phyloP scores from a whole-genome alignment of 1,140 invertebrate species.

The Orius laevigatus region DNA sequence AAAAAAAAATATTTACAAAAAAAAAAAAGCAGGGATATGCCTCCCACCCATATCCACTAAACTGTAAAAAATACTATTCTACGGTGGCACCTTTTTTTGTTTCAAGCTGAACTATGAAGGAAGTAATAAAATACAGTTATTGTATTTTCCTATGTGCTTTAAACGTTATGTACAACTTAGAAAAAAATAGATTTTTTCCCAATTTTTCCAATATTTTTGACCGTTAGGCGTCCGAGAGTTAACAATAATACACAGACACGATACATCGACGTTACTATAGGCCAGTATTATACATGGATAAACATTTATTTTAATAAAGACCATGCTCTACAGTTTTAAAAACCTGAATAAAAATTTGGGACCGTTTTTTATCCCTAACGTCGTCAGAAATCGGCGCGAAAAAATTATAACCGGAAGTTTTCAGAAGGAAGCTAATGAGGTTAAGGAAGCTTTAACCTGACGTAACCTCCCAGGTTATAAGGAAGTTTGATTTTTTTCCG shows the following conservation, averaged over 20 bases:
- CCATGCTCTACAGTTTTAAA: neutral
- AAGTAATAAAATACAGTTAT: constrained; percentile 15
- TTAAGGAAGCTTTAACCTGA: neutral
- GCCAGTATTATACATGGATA: constrained; percentile 7
- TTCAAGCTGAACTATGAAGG: constrained; percentile 10
- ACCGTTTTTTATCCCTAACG: neutral
- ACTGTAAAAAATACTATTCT: constrained; percentile 9
- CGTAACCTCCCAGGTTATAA: neutral
- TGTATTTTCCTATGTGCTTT: constrained; percentile 10
- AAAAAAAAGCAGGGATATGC: neutral
- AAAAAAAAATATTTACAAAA: too few species aligned
- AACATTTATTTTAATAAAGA: neutral
- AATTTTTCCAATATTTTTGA: constrained; percentile 9
- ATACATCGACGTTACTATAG: constrained; percentile 13
- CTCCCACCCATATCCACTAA: neutral
- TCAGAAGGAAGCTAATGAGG: neutral
- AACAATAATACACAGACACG: constrained; percentile 15
- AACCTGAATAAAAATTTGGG: neutral
- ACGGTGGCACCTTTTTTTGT: constrained; percentile 13
- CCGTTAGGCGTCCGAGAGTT: constrained; percentile 12
- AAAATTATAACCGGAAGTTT: constrained; percentile 1
- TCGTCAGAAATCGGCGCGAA: constrained; percentile 7
- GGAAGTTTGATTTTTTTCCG: neutral
- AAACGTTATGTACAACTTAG: constrained; percentile 6
- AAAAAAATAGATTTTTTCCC: constrained; percentile 15